Evolutionary conservation across 1,140 invertebrate species (phyloP).

Genomic region (Microplitis mediator): DNA sequence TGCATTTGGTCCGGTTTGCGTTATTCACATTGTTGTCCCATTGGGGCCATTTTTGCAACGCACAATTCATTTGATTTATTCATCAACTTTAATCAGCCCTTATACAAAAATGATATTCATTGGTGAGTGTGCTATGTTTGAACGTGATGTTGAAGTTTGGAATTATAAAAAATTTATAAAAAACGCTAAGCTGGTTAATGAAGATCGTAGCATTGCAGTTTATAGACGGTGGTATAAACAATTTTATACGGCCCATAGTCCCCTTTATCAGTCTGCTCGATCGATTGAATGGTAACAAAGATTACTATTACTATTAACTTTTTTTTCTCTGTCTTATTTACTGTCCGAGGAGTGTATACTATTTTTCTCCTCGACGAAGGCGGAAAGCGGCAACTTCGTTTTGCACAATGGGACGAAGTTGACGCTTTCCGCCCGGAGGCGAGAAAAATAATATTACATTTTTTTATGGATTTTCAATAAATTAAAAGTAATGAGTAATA

Average conservation of each 20-base stretch:
- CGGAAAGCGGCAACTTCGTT: too few species aligned
- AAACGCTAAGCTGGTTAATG: conserved; percentile 75
- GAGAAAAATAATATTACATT: too few species aligned
- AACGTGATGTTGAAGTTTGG: conserved; percentile 87
- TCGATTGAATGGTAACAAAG: conserved; percentile 47
- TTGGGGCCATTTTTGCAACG: conserved; percentile 78
- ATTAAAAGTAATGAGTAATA: too few species aligned
- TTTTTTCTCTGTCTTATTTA: too few species aligned
- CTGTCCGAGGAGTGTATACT: too few species aligned
- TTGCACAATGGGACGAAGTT: too few species aligned
- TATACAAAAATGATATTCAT: conserved; percentile 73
- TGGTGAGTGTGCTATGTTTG: conserved; percentile 80
- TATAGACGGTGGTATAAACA: conserved; percentile 86
- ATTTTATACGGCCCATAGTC: conserved; percentile 84
- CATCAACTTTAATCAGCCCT: conserved; percentile 65
- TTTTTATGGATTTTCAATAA: too few species aligned
- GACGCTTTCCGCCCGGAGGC: too few species aligned
- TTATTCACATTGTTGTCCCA: conserved; percentile 82
- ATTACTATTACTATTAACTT: too few species aligned
- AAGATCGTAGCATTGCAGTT: conserved; percentile 75
- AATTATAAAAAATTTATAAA: conserved; percentile 81
- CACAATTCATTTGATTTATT: conserved; percentile 78
- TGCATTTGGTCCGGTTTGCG: conserved; percentile 67
- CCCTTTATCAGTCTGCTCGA: conserved; percentile 61
- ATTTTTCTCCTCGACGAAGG: too few species aligned